Base-by-base conservation (phyloP, 2,113 vertebrate genomes). In the Heptranchias perlo region DNA sequence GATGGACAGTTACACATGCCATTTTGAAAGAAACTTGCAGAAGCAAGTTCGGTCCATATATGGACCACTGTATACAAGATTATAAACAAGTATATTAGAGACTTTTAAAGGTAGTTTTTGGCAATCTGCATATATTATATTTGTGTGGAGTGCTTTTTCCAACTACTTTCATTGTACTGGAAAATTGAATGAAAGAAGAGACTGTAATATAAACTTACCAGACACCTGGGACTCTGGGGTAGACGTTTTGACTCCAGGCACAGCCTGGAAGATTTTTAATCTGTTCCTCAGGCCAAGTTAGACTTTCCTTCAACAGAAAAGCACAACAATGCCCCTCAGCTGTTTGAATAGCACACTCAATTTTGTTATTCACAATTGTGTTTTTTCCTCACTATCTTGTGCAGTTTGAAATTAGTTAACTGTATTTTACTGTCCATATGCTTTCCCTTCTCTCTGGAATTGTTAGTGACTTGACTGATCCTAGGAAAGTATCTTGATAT, bases 111-210 rank as follows among this genome's bases (percentile, higher is more conserved):
- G 52, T 95, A 39, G 73, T 44, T 52, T 95, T 95, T 69, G 25
- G 94, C 94, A 73, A 93, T 93, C 89, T 93, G 89, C 58, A 93
- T 62, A 62, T 93, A 62, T 93, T 89, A 89, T 89, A 89, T 93
- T 93, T 93, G 58, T 64, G 18, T 62, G 31, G 31, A 73, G 7
- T 67, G 65, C 16, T 69, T 69, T 67, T 73, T 35, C 64, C 23
- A 58, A 28, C 44, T 35, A 95, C 25, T 95, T 69, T 69, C 49
- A 95, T 49, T 52, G 1, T 67, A 95, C 94, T 69, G 65, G 64
- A 95, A 95, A 49, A 69, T 47, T 69, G 94, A 67, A 95, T 69
- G 94, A 69, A 95, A 95, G 94, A 52, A 95, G 94, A 95, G 94
- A 69, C 64, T 95, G 39, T 73, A 95, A 95, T 95, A 69, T 69